These are phyloP conservation scores for Lasiurus cinereus DNA, from an alignment of 2,113 vertebrate genomes.

Conservation along the genomic window DNA sequence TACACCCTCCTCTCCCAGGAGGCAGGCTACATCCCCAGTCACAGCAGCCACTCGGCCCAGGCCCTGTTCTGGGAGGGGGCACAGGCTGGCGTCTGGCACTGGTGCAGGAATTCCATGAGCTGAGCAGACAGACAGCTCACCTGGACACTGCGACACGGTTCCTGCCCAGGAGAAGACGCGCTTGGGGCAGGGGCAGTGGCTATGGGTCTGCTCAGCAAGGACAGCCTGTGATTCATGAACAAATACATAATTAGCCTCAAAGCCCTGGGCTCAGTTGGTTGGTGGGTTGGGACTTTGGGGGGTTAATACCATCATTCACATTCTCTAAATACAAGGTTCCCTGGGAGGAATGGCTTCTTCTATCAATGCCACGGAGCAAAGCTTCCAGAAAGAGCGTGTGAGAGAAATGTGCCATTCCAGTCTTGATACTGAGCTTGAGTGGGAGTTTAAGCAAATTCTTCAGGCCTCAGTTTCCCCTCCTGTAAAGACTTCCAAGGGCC, in stretches of 20 bases:
- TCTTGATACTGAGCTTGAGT: not conserved
- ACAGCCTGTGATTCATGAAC: conserved; percentile 62
- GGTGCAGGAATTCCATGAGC: not conserved
- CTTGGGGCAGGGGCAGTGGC: not conserved
- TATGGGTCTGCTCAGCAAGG: conserved; percentile 52
- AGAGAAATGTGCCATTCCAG: not conserved
- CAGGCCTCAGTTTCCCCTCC: not conserved
- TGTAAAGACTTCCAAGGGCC: not conserved
- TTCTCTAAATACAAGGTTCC: not conserved
- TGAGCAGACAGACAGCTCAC: conserved; percentile 38
- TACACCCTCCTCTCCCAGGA: conserved; percentile 39
- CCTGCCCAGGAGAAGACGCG: conserved; percentile 26
- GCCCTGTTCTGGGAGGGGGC: not conserved
- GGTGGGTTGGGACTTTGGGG: conserved; percentile 6
- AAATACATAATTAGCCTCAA: conserved; percentile 52
- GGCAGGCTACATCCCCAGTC: not conserved
- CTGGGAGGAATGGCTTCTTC: conserved; percentile 8
- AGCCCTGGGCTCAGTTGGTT: conserved; percentile 43
- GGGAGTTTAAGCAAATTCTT: not conserved
- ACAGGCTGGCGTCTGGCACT: not conserved
- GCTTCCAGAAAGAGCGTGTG: not conserved
- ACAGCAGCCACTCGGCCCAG: not conserved
- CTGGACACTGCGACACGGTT: not conserved
- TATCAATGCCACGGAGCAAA: not conserved
- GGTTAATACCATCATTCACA: not conserved